These are phyloP conservation scores for Squalus acanthias DNA, from an alignment of 2,797 vertebrate species.

Conservation along the genomic window DNA sequence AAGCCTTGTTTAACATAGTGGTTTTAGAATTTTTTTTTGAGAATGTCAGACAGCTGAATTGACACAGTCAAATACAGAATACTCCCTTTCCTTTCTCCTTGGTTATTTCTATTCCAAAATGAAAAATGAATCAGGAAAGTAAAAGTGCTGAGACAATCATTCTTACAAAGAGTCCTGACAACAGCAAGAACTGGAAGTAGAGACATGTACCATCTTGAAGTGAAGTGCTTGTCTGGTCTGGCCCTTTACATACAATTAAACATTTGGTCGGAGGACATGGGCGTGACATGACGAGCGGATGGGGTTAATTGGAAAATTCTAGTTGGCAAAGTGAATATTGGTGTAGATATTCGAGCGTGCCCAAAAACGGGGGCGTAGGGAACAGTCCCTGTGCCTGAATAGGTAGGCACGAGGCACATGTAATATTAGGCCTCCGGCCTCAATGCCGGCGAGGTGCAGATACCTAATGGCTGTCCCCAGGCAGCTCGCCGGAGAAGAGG, in stretches of 20 bases:
- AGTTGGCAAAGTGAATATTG: neutral
- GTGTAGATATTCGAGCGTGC: neutral
- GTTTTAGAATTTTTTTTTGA: neutral
- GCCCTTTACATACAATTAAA: neutral
- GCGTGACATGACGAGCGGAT: neutral
- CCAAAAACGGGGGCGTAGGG: neutral
- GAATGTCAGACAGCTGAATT: neutral
- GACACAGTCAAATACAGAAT: neutral
- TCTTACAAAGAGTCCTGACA: neutral
- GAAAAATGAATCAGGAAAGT: neutral
- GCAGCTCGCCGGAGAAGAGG: too few relatives aligned
- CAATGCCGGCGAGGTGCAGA: too few relatives aligned
- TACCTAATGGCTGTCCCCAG: neutral
- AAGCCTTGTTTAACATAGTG: too few relatives aligned
- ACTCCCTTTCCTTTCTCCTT: neutral
- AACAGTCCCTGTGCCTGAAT: neutral
- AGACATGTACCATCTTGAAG: neutral
- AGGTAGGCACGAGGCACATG: neutral
- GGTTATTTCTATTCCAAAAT: neutral
- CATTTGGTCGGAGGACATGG: neutral
- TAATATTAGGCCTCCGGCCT: neutral
- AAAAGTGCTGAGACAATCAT: neutral
- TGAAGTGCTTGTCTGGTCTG: neutral
- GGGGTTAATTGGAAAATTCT: neutral
- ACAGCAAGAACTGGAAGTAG: neutral